phyloP scores from a whole-genome alignment of 2,113 vertebrate species.

The Holacanthus passer region DNA sequence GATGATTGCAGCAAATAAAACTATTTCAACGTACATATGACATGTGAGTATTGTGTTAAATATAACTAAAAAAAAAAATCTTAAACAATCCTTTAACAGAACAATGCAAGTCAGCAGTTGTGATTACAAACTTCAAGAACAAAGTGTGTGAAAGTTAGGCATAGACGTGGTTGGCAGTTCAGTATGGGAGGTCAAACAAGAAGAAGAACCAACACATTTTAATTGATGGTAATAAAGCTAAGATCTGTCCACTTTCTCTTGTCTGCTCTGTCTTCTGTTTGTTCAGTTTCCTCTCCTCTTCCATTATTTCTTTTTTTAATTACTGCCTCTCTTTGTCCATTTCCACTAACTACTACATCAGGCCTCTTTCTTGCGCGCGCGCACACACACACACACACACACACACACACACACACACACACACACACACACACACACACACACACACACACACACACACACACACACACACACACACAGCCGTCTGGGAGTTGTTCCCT shows the following conservation, averaged over 20 bases:
- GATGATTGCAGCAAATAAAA: not conserved
- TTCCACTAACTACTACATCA: slow-evolving; percentile 46
- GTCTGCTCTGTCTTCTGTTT: not conserved
- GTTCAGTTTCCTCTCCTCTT: not conserved
- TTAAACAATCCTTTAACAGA: too few species aligned
- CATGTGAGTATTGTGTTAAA: not conserved
- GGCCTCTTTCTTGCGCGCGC: too few species aligned
- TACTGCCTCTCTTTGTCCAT: slow-evolving; percentile 12
- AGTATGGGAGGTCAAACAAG: not conserved
- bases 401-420: slow-evolving; percentile 27
- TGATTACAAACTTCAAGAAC: not conserved
- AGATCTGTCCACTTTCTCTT: not conserved
- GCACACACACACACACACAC: slow-evolving; percentile 18
- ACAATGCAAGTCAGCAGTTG: not conserved
- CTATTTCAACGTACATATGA: not conserved
- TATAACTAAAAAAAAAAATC: not conserved
- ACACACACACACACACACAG: slow-evolving; percentile 37
- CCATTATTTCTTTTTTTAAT: slow-evolving; percentile 8
- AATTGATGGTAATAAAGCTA: not conserved
- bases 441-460: slow-evolving; percentile 39
- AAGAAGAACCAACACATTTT: not conserved
- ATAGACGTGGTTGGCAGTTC: not conserved
- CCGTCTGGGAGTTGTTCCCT: slow-evolving; percentile 57
- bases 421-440: slow-evolving; percentile 34
- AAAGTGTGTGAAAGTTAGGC: not conserved